Percentiles rank a stretch among this genome's conserved stretches.
Conservation (phyloP, 1,140 invertebrate species). For the Leptopilina clavipes region DNA sequence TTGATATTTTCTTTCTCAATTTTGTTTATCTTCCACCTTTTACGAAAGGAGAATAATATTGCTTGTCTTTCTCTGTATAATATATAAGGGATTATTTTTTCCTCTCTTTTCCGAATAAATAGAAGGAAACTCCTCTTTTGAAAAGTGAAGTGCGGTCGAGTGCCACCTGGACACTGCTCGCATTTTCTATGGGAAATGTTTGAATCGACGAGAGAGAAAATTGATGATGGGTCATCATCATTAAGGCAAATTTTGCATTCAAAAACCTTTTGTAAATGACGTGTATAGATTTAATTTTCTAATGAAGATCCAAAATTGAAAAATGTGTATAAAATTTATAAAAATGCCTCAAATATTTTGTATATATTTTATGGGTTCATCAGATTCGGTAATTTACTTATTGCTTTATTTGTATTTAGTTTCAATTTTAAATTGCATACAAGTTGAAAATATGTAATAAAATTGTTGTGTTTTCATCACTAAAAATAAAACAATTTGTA, state of each 20-base stretch:
- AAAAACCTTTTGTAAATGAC: not conserved
- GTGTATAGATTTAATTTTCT: not conserved
- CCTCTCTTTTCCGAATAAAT: not conserved
- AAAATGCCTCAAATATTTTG: not conserved
- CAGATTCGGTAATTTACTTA: too few relatives aligned
- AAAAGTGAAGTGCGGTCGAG: not conserved
- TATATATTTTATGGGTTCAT: too few relatives aligned
- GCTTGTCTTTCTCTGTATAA: not conserved
- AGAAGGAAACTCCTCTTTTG: not conserved
- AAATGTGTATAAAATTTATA: not conserved
- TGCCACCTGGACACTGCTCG: constrained; percentile 42
- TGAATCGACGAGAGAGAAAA: not conserved
- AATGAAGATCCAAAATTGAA: not conserved
- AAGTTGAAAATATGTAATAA: too few relatives aligned
- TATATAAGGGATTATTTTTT: not conserved
- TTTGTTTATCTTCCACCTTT: too few relatives aligned
- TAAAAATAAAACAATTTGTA: too few relatives aligned
- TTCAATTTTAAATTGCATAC: too few relatives aligned
- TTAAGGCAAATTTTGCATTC: constrained; percentile 14
- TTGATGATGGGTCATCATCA: constrained; percentile 5
- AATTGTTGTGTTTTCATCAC: too few relatives aligned
- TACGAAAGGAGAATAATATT: too few relatives aligned
- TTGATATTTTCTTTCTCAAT: not conserved
- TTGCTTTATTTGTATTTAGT: too few relatives aligned
- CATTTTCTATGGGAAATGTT: not conserved